phyloP scores from a whole-genome alignment of 2,113 vertebrate species.

The Microcebus murinus region DNA sequence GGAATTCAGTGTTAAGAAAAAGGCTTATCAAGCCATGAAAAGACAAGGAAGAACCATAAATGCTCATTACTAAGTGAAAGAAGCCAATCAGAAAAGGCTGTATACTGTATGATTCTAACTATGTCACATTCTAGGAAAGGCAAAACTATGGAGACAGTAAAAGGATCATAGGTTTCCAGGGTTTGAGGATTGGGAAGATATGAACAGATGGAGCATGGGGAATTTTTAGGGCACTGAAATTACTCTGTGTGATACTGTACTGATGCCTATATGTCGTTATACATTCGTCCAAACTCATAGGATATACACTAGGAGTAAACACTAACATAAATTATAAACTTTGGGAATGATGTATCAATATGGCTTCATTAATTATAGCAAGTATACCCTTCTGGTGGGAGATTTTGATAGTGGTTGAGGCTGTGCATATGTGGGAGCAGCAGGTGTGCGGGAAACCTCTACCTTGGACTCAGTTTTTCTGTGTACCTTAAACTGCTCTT shows the following conservation, averaged over 20 bases:
- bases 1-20: neutral
- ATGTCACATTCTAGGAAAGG: neutral
- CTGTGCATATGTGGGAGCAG: neutral
- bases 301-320: neutral
- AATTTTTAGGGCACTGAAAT: neutral
- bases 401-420: neutral
- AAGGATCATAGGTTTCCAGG: neutral
- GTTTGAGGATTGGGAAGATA: neutral
- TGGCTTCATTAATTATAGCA: neutral
- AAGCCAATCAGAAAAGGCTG: neutral
- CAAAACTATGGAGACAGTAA: neutral
- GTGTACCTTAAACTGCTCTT: neutral
- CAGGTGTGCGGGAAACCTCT: neutral
- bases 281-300: neutral
- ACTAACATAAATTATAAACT: neutral
- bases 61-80: neutral
- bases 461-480: neutral
- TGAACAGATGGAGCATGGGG: neutral
- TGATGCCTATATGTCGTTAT: neutral
- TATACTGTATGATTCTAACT: neutral
- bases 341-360: neutral
- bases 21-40: neutral
- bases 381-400: neutral
- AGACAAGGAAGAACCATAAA: neutral
- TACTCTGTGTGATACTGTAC: neutral